Base-by-base conservation (phyloP, 2,888 invertebrate species). In the Eupithecia pulchellata region DNA sequence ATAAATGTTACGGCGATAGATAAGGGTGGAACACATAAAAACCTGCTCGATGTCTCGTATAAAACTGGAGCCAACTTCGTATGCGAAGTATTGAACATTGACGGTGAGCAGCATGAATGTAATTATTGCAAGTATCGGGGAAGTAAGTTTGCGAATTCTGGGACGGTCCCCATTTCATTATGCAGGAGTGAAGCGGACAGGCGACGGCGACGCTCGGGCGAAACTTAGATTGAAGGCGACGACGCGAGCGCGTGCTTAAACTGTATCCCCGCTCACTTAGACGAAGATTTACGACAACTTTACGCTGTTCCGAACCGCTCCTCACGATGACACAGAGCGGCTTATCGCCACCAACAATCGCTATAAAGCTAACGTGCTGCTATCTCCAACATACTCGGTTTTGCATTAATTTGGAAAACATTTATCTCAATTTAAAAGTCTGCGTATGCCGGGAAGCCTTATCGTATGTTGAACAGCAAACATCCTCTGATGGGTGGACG, bases 171-270 rank as follows among this genome's bases (percentile, higher is more conserved):
- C 84, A 83, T 89, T 92, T 90, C 89, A 93, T 93, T 93, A 93
- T 93, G 90, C 91, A 90, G 83, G 84, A 86, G 87, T 89, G 89
- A 88, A 86, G 87, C 87, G 89, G 90, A 88, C 90, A 89, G 88
- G 86, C 87, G 82, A 82, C 86, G 78, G 61, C 66, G 64, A 68
- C 61, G 57, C 81, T 84, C 84, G 82, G 81, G 86, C 87, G 86
- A 91, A 94, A 94, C 90, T 94, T 94, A 94, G 92, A 94, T 94
- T 93, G 92, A 91, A 91, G 90, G 85, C 87, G 89, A 81, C 88
- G 91, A 91, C 89, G 89, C 86, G 84, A 83, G 89, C 89, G 89
- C 91, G 92, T 93, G 91, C 91, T 89, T 88, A 86, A 92, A 91
- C 92, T 91, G 88, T 86, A 88, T 89, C 89, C 86, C 82, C 76